Evolutionary conservation across 2,888 invertebrate genomes (phyloP).

Genomic region (Embidobia sp.): DNA sequence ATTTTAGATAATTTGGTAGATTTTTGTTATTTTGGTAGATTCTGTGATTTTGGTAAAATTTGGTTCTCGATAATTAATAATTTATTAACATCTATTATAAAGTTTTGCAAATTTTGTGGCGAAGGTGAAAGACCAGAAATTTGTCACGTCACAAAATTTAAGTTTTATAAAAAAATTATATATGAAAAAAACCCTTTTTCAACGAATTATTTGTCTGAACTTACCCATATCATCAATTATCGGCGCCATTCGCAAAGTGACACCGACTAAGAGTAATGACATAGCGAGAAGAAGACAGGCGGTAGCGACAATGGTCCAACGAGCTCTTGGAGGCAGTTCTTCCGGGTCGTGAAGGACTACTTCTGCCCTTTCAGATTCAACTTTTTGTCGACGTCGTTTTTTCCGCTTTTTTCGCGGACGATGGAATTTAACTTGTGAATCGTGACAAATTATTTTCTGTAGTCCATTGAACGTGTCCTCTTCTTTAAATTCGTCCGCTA

Average conservation of each 20-base stretch:
- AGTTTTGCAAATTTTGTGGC: too few species aligned
- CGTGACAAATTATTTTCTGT: conserved; percentile 67
- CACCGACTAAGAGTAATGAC: conserved; percentile 94
- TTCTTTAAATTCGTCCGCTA: conserved; percentile 81
- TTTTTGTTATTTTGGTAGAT: too few species aligned
- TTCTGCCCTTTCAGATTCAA: conserved; percentile 72
- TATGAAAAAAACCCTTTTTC: too few species aligned
- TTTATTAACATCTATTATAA: too few species aligned
- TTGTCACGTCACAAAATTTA: too few species aligned
- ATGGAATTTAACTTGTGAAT: conserved; percentile 73
- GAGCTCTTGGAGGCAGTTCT: conserved; percentile 91
- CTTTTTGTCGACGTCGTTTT: conserved; percentile 78
- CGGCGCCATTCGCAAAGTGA: conserved; percentile 96
- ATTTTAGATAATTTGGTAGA: too few species aligned
- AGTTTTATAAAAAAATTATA: too few species aligned
- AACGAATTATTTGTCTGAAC: too few species aligned
- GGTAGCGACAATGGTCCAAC: conserved; percentile 95
- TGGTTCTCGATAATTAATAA: too few species aligned
- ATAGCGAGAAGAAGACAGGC: conserved; percentile 93
- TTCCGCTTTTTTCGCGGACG: conserved; percentile 79
- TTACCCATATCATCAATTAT: conserved; percentile 98
- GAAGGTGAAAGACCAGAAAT: too few species aligned
- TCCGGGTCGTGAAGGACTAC: conserved; percentile 88
- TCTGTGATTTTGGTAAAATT: too few species aligned
- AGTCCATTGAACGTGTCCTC: conserved; percentile 74